phyloP scores from a whole-genome alignment of 1,140 invertebrate species.

The Ceratosolen solmsi region DNA sequence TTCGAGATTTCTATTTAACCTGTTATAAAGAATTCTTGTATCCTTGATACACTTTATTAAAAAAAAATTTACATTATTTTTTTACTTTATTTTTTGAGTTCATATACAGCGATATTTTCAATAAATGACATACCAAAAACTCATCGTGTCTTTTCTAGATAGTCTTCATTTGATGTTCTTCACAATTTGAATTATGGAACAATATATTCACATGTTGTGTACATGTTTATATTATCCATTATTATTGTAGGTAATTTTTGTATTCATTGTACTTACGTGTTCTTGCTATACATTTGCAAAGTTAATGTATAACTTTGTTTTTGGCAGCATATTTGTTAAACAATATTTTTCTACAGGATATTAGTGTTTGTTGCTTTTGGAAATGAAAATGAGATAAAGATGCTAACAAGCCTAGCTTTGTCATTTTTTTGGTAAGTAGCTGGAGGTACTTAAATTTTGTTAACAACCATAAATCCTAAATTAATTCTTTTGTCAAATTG shows the following conservation, averaged over 20 bases:
- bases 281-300: conserved; percentile 29
- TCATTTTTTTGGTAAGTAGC: conserved; percentile 47
- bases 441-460: conserved; percentile 15
- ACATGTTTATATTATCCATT: neutral
- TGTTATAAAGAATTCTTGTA: neutral
- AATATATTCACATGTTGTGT: neutral
- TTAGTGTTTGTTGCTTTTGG: conserved; percentile 33
- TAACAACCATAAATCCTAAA: too few species aligned
- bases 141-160: neutral
- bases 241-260: neutral
- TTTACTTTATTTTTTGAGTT: neutral
- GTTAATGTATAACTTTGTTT: conserved; percentile 22
- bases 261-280: neutral
- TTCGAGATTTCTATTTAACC: conserved; percentile 7
- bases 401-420: conserved; percentile 32
- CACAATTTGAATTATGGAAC: neutral
- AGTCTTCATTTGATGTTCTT: too few species aligned
- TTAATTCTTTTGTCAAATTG: too few species aligned
- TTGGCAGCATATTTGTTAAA: neutral
- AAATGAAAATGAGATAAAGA: conserved; percentile 15
- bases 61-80: neutral
- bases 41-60: neutral
- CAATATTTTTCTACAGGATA: conserved; percentile 19
- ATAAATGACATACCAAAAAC: neutral
- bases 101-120: neutral